Evolutionary conservation across 53 echinoderm and acorn worm genomes (phyloP), one percentile per base, ranked within the genome.

Genomic region (Arbacia lixula): DNA sequence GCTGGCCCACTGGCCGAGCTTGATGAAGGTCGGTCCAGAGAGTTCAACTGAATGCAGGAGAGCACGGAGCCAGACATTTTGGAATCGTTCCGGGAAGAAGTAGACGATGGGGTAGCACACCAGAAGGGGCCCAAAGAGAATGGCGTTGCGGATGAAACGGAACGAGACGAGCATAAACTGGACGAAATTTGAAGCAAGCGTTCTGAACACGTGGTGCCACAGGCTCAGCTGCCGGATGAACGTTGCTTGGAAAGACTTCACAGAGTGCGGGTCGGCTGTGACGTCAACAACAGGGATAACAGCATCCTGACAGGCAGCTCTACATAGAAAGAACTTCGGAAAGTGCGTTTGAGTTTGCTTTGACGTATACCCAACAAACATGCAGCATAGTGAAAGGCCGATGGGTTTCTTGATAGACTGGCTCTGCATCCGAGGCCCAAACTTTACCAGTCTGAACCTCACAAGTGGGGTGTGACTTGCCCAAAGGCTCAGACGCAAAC

Each of bases 1-100:
- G 85, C 99, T 99, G 5, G 94, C 92, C 99, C 99, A 99, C 76
- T 99, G 99, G 22, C 94, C 99, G 4, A 99, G 91, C 71, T 99
- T 99, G 50, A 99, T 91, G 53, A 94, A 99, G 29, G 99, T 95
- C 24, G 99, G 99, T 25, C 99, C 99, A 8, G 94, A 92, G 65
- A 88, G 90, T 58, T 90, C 90, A 30, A 99, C 85, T 17, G 89
- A 72, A 52, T 75, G 73, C 2, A 92, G 78, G 22, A 96, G 79
- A 24, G 81, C n/a, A 5, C 85, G 73, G 1, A 91, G 77, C 96
- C 96, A 96, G 5, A 57, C 36, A 2, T 51, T 52, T 34, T 66
- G 60, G 26, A 85, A 52, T 19, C 34, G 43, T 33, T 74, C 53
- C 19, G 82, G 82, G 64, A 81, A 81, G 3, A 81, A 64, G n/a